Evolutionary conservation across 2,797 vertebrate genomes (phyloP).

Genomic region (Rhinatrema bivittatum): DNA sequence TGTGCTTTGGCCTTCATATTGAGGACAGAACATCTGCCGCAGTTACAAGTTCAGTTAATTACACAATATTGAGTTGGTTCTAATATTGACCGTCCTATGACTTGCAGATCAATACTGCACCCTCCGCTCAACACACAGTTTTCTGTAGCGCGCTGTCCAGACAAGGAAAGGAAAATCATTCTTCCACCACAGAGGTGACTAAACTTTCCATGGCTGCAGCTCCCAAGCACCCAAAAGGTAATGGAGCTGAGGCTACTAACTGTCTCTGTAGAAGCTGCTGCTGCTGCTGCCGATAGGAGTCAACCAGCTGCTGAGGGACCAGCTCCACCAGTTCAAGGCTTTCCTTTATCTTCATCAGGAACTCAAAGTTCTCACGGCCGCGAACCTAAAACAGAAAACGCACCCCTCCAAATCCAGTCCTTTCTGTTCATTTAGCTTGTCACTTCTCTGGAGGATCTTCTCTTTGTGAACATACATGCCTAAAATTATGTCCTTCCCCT

Average conservation of each 20-base stretch:
- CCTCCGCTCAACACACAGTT: too few species aligned
- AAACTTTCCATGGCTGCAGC: too few species aligned
- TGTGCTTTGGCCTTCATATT: too few species aligned
- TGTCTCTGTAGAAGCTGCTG: constrained; percentile 90
- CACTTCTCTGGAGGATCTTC: neutral
- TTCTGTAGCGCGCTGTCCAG: too few species aligned
- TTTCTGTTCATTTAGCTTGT: rapidly evolving
- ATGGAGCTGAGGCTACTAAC: constrained; percentile 69
- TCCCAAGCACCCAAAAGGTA: too few species aligned
- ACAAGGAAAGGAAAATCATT: too few species aligned
- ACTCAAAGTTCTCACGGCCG: constrained; percentile 92
- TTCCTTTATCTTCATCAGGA: constrained; percentile 96
- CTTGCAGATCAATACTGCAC: too few species aligned
- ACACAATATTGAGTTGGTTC: too few species aligned
- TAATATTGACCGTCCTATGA: too few species aligned
- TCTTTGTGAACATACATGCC: neutral
- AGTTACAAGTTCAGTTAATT: too few species aligned
- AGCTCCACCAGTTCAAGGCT: constrained; percentile 91
- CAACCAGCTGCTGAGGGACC: constrained; percentile 87
- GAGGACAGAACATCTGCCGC: too few species aligned
- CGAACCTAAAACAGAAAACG: constrained; percentile 67
- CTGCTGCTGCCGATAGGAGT: constrained; percentile 92
- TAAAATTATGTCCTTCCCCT: neutral
- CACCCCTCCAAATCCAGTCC: rapidly evolving
- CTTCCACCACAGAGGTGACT: too few species aligned